A percentile compares a stretch with the other conserved stretches of the same genome.
Conservation (phyloP, 2,888 invertebrate genomes). For the Hipparchia sbordonii region DNA sequence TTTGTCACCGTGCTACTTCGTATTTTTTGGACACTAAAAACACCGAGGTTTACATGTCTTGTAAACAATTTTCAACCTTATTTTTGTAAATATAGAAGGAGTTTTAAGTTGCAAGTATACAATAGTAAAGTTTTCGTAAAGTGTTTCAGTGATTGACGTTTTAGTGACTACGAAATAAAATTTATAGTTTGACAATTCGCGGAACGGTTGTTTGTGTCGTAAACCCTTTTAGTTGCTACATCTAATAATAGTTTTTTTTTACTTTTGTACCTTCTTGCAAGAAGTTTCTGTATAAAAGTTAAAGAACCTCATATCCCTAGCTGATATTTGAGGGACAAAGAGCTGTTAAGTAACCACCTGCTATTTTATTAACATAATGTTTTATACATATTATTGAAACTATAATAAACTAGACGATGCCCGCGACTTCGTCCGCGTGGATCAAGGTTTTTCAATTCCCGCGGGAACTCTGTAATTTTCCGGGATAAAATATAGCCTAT, state of each 20-base stretch:
- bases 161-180: slow-evolving; percentile 63
- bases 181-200: slow-evolving; percentile 73
- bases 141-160: slow-evolving; percentile 67
- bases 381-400: too few relatives aligned
- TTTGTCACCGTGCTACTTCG: slow-evolving; percentile 60
- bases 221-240: slow-evolving; percentile 56
- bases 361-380: not conserved
- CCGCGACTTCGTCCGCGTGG: too few relatives aligned
- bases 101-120: slow-evolving; percentile 21
- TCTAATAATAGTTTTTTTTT: slow-evolving; percentile 49
- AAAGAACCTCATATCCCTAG: too few relatives aligned
- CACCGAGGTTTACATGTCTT: not conserved
- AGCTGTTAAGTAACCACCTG: not conserved
- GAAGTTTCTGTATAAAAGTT: not conserved
- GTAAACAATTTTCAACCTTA: slow-evolving; percentile 44
- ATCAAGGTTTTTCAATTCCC: too few relatives aligned
- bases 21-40: slow-evolving; percentile 40
- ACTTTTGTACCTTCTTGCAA: slow-evolving; percentile 40
- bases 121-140: slow-evolving; percentile 44
- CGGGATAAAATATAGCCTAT: too few relatives aligned
- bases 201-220: slow-evolving; percentile 65
- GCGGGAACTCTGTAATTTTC: too few relatives aligned
- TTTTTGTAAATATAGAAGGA: slow-evolving; percentile 27
- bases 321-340: too few relatives aligned
- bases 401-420: too few relatives aligned